Evolutionary conservation across 2,888 invertebrate species (phyloP).

Genomic region (Eulithis prunata): DNA sequence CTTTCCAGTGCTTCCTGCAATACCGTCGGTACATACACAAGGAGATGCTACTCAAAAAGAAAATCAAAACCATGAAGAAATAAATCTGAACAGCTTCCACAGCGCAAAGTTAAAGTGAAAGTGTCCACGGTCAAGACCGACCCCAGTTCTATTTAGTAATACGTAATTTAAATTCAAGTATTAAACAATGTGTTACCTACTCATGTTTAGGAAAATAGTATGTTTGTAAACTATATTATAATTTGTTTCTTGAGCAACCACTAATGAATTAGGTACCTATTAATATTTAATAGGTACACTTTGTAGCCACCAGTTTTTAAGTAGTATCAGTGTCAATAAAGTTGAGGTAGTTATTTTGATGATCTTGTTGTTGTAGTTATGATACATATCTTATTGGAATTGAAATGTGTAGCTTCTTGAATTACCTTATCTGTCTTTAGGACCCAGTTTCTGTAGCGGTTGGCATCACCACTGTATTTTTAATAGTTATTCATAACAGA

Average conservation of each 20-base stretch:
- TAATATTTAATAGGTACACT: no score
- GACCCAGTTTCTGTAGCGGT: neutral
- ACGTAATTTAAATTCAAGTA: no score
- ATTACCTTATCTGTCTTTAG: neutral
- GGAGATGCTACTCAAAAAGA: neutral
- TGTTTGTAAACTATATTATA: no score
- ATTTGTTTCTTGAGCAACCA: no score
- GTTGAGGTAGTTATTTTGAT: slow-evolving; percentile 9
- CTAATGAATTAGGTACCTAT: no score
- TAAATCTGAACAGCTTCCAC: neutral
- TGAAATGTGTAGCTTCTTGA: neutral
- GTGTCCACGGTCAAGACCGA: neutral
- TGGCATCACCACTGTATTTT: neutral
- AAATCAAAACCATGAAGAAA: neutral
- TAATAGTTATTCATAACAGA: neutral
- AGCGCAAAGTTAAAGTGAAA: neutral
- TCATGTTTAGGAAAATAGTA: no score
- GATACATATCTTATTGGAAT: neutral
- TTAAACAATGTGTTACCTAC: no score
- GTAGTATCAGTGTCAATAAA: neutral
- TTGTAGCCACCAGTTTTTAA: no score
- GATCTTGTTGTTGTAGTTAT: neutral
- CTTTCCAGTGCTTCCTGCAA: slow-evolving; percentile 24
- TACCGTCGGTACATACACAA: slow-evolving; percentile 21
- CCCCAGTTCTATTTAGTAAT: neutral